Evolutionary conservation across 2,797 vertebrate genomes (phyloP), one percentile per base, ranked within the genome.

Genomic region (Urosaurus nigricauda): DNA sequence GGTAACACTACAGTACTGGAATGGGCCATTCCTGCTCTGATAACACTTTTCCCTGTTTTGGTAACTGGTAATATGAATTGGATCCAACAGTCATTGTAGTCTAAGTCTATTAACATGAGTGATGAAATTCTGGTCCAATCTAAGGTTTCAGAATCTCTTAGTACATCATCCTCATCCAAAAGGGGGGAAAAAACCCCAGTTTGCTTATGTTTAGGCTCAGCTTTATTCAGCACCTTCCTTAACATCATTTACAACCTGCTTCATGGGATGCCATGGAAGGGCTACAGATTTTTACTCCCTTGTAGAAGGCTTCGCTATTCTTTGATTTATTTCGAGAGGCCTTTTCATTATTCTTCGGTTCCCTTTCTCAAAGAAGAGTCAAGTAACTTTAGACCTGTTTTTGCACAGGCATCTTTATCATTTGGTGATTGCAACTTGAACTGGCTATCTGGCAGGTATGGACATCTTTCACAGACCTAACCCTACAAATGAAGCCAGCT

Each of bases 271-370:
- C 35, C 74, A 63, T 32, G 0, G 7, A 77, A 79, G 84, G 65
- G 83, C 82, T 88, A 74, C 9, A 60, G 40, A 63, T 58, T 80
- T 92, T 85, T 37, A 32, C 81, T 51, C 47, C 47, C 47, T 51
- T 51, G 47, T 8, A 1, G 47, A 51, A 51, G 47, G 47, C 47
- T 51, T 92, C 65, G 40, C 58, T 56, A 56, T 77, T 78, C 1
- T n/a, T 73, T 73, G 87, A 87, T 84, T 90, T 74, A 8, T 9
- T 89, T 19, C 4, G 0, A 0, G 19, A 2, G 63, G 85, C 40
- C 40, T 9, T 4, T 0, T n/a, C n/a, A 40, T 13, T 19, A 29
- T 51, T 56, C 88, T 77, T n/a, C 24, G 65, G 12, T 12, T 77
- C 78, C 83, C 63, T 65, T 89, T 79, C 80, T 51, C 4, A n/a